A percentile compares a stretch with the other conserved stretches of the same genome.
These are phyloP conservation scores for Micrasema longulum DNA, from an alignment of 1,140 invertebrate genomes.

Conservation along the genomic window DNA sequence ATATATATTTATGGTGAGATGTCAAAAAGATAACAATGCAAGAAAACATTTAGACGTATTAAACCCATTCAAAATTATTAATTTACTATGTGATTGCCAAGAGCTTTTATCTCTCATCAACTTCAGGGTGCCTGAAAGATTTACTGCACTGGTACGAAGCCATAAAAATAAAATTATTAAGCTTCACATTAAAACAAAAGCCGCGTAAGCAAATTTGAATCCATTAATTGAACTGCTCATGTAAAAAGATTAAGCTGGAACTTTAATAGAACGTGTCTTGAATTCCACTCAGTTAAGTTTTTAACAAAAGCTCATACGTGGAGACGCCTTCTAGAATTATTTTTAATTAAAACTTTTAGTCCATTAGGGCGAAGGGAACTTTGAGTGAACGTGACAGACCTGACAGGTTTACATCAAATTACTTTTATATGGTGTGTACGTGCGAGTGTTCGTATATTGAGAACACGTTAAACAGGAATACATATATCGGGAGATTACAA, in stretches of 20 bases:
- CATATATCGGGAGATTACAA: conserved; percentile 14
- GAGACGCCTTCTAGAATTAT: not conserved
- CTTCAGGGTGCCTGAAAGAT: too few species aligned
- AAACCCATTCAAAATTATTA: too few species aligned
- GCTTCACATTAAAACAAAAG: too few species aligned
- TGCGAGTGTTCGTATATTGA: not conserved
- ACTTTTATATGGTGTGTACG: conserved; percentile 11
- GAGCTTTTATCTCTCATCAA: too few species aligned
- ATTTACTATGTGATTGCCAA: too few species aligned
- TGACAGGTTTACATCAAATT: conserved; percentile 26
- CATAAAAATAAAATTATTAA: too few species aligned
- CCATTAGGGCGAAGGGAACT: not conserved
- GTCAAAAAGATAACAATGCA: too few species aligned
- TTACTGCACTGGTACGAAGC: too few species aligned
- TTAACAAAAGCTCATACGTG: not conserved
- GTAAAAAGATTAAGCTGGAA: not conserved
- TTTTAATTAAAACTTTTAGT: conserved; percentile 29
- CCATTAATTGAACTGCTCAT: too few species aligned
- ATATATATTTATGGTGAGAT: too few species aligned
- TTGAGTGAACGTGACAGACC: not conserved
- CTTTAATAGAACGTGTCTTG: not conserved
- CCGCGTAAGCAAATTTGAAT: too few species aligned
- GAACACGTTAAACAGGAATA: not conserved
- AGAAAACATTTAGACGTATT: too few species aligned
- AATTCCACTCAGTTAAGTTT: conserved; percentile 3